Evolutionary conservation across 2,888 invertebrate genomes (phyloP), one percentile per base, ranked within the genome.

Genomic region (Harpalus rubripes): DNA sequence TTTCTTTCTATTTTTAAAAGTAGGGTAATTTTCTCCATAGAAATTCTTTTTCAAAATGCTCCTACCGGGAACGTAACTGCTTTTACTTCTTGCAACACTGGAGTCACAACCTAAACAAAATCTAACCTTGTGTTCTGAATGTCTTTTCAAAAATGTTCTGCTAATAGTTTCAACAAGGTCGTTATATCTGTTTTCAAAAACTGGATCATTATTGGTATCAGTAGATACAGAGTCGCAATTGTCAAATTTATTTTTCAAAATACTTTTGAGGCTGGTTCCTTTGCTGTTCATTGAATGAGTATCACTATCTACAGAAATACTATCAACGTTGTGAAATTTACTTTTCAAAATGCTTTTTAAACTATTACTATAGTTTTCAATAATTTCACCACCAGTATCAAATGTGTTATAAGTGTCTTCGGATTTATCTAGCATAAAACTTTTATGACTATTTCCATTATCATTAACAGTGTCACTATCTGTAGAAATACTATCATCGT

Each of bases 281-380:
- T 32, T 32, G 89, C 88, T 32, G 90, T 87, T 52, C 90, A 91
- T 84, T 91, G 87, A 39, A 91, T 91, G 87, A 91, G 90, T 18
- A 90, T 90, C 26, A 91, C 91, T 88, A 12, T 52, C 44, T 52
- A 10, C 32, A 52, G 44, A 12, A 52, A 52, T 52, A 52, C 32
- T 32, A 32, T 32, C 32, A 32, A 4, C 32, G 44, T 52, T 12
- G 12, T 52, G 10, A 52, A 52, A 52, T 52, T 52, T 52, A 52
- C 10, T 52, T 52, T 52, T 52, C 12, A 52, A 52, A 10, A 52
- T 52, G 12, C 44, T 52, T 52, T 52, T 52, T 52, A 52, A 52
- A 52, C 44, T 52, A 52, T 52, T 52, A 12, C 10, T 52, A 52
- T 52, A 12, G 4, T 52, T 12, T 52, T 52, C 44, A 44, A 10